Conservation (phyloP, 2,888 invertebrate species). For the Meiosimyza decipiens region DNA sequence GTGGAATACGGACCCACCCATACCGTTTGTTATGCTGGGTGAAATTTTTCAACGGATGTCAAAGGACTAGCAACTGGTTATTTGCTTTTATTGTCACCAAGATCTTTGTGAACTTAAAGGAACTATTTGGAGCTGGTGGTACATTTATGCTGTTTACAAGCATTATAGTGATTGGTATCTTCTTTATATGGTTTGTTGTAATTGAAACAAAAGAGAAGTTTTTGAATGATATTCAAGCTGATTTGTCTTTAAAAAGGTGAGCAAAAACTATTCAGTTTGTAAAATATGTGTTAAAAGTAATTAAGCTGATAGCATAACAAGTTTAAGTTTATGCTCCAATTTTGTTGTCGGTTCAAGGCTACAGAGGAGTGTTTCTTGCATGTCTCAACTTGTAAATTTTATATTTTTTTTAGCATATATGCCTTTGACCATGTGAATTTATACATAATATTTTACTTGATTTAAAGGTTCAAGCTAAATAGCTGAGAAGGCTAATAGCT, state of each 20-base stretch:
- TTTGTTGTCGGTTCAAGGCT: too few relatives aligned
- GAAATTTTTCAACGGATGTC: constrained; percentile 83
- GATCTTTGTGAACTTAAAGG: constrained; percentile 73
- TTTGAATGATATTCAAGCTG: constrained; percentile 62
- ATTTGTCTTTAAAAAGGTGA: constrained; percentile 42
- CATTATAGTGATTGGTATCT: constrained; percentile 73
- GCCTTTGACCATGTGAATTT: too few relatives aligned
- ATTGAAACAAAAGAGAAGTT: constrained; percentile 70
- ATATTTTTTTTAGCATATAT: too few relatives aligned
- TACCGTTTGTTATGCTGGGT: constrained; percentile 81
- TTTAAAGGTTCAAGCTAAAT: too few relatives aligned
- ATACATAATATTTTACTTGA: too few relatives aligned
- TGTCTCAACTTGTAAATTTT: too few relatives aligned
- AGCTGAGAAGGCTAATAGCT: too few relatives aligned
- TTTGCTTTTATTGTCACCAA: constrained; percentile 84
- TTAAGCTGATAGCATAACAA: too few relatives aligned
- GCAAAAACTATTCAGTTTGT: too few relatives aligned
- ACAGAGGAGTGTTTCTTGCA: too few relatives aligned
- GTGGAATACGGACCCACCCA: constrained; percentile 87
- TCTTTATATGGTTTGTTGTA: constrained; percentile 75
- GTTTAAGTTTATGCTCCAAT: too few relatives aligned
- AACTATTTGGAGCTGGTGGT: constrained; percentile 71
- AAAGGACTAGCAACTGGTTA: constrained; percentile 84
- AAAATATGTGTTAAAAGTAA: too few relatives aligned
- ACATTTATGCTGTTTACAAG: constrained; percentile 82